These are phyloP conservation scores for Graptemys geographica DNA, from an alignment of 2,797 vertebrate genomes.

Conservation along the genomic window DNA sequence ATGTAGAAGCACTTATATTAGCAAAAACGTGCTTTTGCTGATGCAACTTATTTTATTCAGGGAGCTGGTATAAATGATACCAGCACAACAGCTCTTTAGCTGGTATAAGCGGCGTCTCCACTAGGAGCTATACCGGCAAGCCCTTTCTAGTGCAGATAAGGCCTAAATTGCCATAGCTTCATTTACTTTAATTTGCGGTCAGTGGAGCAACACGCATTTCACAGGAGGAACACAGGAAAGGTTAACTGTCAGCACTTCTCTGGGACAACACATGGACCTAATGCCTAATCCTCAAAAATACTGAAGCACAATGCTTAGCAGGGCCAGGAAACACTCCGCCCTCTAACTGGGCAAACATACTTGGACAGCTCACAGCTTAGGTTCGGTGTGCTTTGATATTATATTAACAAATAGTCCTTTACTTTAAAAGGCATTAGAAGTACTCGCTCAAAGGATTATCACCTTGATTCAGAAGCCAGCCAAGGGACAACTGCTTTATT, in stretches of 20 bases:
- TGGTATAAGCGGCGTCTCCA: neutral
- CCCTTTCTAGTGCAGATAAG: neutral
- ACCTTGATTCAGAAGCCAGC: neutral
- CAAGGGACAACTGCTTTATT: neutral
- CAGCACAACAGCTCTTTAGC: neutral
- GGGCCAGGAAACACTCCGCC: slow-evolving; percentile 59
- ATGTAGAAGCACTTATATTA: fast-evolving
- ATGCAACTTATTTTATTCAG: fast-evolving
- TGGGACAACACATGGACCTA: neutral
- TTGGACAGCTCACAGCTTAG: slow-evolving; percentile 10
- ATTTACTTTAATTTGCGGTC: neutral
- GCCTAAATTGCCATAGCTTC: neutral
- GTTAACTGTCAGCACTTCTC: slow-evolving; percentile 42
- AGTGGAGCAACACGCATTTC: neutral
- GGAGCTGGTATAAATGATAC: neutral
- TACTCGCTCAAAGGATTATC: neutral
- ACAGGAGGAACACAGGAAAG: slow-evolving; percentile 30
- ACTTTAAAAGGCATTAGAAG: neutral
- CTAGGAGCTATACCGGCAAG: neutral
- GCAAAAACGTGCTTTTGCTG: neutral
- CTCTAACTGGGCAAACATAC: slow-evolving; percentile 22
- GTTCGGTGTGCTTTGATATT: slow-evolving; percentile 19
- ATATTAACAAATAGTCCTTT: neutral
- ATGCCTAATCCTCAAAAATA: slow-evolving; percentile 65
- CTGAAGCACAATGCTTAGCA: neutral